Base-by-base conservation (phyloP, 2,113 vertebrate species). In the Urocitellus parryii region DNA sequence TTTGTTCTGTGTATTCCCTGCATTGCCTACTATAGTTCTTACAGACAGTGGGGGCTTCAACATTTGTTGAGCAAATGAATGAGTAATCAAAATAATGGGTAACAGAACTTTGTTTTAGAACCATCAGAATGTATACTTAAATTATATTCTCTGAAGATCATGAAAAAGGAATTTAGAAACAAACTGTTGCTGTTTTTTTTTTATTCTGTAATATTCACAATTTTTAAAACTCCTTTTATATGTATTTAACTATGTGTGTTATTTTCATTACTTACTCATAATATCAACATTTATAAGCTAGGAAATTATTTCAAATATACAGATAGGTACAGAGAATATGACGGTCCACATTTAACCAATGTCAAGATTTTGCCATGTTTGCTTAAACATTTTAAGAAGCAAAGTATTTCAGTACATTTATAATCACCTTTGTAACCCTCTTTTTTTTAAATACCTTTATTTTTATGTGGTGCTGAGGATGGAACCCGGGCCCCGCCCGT, bases 231-330 rank as follows among this genome's bases (percentile, higher is more conserved):
- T 63, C 16, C 7, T 82, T 70, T 87, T 77, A 51, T 72, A 20
- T 87, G 51, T 85, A 90, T 76, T 90, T 86, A 70, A 10, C 4
- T 88, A n/a, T 88, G n/a, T 87, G 56, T 78, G 4, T 80, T 91
- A 83, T 76, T 73, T 58, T 58, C 18, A 6, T 56, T 20, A 56
- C 17, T 56, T 56, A 20, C 56, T 56, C 80, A 56, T 95, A n/a
- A 73, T 81, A 76, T 77, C 82, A 87, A 42, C 34, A 56, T 74
- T 70, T 82, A 18, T 67, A 82, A 74, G 27, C 88, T 77, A 82
- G 34, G 8, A 91, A 45, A 63, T 37, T 63, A 32, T 91, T 88
- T 82, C 51, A 77, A 24, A 2, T 24, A 88, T 42, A 70, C 34
- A 53, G 48, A 74, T 45, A 51, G 91, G 27, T 51, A 51, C 29